Percentiles rank a stretch among this genome's conserved stretches.
Evolutionary conservation across 1,140 invertebrate species (phyloP).

Genomic region (Planococcus citri): DNA sequence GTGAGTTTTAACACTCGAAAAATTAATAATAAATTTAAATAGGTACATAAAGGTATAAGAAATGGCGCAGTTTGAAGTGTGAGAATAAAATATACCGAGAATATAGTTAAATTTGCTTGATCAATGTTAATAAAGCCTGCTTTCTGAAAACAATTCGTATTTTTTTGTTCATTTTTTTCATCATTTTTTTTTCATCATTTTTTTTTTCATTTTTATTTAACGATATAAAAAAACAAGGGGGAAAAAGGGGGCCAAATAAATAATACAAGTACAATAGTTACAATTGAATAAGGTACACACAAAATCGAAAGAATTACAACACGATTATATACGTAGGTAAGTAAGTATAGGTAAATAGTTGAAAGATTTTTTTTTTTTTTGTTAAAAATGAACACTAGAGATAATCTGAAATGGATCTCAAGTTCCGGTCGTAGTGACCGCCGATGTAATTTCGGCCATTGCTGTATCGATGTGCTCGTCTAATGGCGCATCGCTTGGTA

Average conservation of each 20-base stretch:
- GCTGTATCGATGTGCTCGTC: conserved; percentile 45
- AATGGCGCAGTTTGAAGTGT: neutral
- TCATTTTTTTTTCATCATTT: no score
- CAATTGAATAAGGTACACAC: no score
- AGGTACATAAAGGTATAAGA: neutral
- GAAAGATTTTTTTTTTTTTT: no score
- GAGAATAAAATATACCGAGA: neutral
- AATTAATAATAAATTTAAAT: neutral
- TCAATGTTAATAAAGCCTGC: neutral
- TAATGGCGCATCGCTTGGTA: conserved; percentile 43
- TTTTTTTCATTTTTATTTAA: neutral
- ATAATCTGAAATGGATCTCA: neutral
- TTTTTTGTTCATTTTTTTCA: no score
- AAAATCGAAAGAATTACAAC: no score
- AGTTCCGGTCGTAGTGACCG: neutral
- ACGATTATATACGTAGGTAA: no score
- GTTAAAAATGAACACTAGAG: neutral
- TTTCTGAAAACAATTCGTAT: no score
- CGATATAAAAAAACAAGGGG: neutral
- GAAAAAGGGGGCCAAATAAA: no score
- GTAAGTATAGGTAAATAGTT: no score
- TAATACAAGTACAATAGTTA: no score
- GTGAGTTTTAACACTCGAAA: neutral
- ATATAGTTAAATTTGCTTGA: neutral
- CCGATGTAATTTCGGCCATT: neutral